phyloP scores from a whole-genome alignment of 2,113 vertebrate species.

The Python bivittatus region DNA sequence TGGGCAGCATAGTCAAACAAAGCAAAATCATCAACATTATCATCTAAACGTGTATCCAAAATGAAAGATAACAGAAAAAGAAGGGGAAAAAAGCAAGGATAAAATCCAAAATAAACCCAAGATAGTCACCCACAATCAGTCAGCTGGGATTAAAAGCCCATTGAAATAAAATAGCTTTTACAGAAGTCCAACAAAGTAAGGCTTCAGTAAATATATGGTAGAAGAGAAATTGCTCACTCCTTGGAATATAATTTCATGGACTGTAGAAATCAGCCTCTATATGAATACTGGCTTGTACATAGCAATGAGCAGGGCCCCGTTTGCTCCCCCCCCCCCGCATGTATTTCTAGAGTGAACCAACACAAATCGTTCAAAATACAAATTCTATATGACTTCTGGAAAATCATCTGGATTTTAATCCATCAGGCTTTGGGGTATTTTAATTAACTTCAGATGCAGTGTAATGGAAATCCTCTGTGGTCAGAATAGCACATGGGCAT shows the following conservation, averaged over 20 bases:
- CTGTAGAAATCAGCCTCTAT: background rate
- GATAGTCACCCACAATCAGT: background rate
- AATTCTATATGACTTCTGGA: background rate
- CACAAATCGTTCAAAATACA: background rate
- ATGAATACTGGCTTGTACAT: background rate
- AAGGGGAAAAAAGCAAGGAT: background rate
- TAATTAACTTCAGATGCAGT: background rate
- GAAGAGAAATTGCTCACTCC: no score
- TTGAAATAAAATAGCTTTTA: background rate
- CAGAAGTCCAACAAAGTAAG: background rate
- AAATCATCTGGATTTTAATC: background rate
- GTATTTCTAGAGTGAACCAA: background rate
- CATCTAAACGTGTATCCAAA: background rate
- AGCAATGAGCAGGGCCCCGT: background rate
- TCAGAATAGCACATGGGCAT: background rate
- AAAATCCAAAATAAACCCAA: background rate
- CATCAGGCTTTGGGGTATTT: background rate
- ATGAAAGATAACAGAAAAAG: background rate
- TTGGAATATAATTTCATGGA: background rate
- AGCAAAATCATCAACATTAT: background rate
- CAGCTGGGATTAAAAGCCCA: background rate
- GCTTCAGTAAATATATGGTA: background rate
- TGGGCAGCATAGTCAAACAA: background rate
- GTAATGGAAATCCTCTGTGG: background rate
- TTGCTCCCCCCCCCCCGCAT: background rate